These are phyloP conservation scores for Tenthredo amoena DNA, from an alignment of 2,888 invertebrate genomes.

Conservation along the genomic window DNA sequence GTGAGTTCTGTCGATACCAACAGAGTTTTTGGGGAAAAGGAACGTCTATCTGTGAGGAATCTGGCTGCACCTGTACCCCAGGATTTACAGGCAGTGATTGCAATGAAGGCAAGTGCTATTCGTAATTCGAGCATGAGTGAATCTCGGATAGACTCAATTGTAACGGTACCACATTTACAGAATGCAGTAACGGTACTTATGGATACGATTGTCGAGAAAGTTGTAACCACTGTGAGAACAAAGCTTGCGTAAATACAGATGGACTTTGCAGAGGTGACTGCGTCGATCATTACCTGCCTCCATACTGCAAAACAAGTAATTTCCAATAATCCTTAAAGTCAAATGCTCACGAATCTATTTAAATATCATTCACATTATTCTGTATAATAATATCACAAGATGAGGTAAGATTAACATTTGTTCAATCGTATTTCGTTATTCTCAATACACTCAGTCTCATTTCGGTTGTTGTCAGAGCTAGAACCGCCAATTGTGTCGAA, in stretches of 20 bases:
- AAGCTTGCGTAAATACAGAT: constrained; percentile 57
- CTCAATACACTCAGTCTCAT: not conserved
- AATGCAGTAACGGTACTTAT: constrained; percentile 59
- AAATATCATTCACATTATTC: not conserved
- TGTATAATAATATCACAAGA: no score
- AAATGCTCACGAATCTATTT: not conserved
- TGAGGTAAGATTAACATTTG: not conserved
- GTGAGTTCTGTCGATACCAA: not conserved
- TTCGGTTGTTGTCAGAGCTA: not conserved
- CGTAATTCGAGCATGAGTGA: not conserved
- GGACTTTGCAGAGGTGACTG: constrained; percentile 62
- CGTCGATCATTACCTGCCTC: constrained; percentile 54
- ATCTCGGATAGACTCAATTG: not conserved
- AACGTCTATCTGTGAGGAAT: constrained; percentile 58
- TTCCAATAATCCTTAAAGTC: not conserved
- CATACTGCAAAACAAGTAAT: constrained; percentile 64
- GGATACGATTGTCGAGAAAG: constrained; percentile 65
- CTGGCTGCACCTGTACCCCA: constrained; percentile 62
- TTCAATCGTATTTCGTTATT: not conserved
- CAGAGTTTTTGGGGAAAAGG: not conserved
- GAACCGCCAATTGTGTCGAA: not conserved
- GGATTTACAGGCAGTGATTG: constrained; percentile 59
- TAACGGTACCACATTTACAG: constrained; percentile 55
- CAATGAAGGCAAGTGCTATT: constrained; percentile 25
- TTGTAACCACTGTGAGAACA: constrained; percentile 62